Base-by-base conservation (phyloP, 2,888 invertebrate species). In the Platycheirus rosarum region DNA sequence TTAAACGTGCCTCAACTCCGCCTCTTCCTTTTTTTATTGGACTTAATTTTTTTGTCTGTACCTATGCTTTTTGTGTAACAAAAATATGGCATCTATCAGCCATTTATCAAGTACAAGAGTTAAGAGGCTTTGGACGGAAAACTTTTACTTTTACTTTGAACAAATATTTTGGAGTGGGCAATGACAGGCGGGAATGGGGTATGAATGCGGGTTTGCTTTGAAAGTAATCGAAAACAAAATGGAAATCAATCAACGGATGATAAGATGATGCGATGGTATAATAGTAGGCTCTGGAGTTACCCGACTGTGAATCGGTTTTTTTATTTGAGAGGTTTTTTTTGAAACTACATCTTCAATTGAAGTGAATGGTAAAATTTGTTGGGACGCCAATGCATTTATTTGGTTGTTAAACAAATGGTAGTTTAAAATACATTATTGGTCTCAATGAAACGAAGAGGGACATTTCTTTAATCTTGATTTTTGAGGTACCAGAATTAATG, bases 111-210 rank as follows among this genome's bases (percentile, higher is more conserved):
- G 73, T 42, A 57, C 26, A 37, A 57, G 49, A 51, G 57, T 37
- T 65, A 40, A 23, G 23, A 48, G 2, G 23, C 20, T 48, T 48
- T 66, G 32, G 20, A 13, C 1, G 11, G 16, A 62, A 79, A 79
- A 73, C 79, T 79, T 79, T 79, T 79, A 79, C 79, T 79, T 79
- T 79, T 79, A 79, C 79, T 69, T 75, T 37, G 44, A 60, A 44
- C 60, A 60, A 60, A 60, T 44, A 60, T 44, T 44, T 16, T 23
- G 29, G 60, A 3, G 35, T 26, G 11, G 20, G 53, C 29, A 48
- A 32, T 37, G 42, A 49, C 23, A 49, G 14, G 6, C 18, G 46
- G 40, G n/a, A 23, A 8, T 63, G 46, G 42, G 40, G 16, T 16
- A 14, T 11, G 3, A n/a, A 11, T 20, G 3, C 16, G 16, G 11